These are phyloP conservation scores for Pantelozetes paolii DNA, from an alignment of 2,888 invertebrate genomes.

Conservation along the genomic window DNA sequence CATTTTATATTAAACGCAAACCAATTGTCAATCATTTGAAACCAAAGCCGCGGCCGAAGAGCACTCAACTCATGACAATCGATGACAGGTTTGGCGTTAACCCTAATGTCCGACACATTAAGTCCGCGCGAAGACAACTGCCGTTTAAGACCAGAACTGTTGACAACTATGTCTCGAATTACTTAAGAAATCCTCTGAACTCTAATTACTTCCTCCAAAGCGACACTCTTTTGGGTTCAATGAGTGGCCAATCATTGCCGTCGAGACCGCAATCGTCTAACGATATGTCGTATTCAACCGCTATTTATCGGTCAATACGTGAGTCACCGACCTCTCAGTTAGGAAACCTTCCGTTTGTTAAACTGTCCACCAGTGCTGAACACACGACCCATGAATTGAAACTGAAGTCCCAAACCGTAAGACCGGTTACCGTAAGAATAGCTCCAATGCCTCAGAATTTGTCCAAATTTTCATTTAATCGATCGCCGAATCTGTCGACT, in stretches of 20 bases:
- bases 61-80: neutral
- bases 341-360: conserved; percentile 15
- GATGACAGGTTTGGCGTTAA: neutral
- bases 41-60: neutral
- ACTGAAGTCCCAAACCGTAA: neutral
- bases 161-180: conserved; percentile 10
- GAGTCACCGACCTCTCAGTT: conserved; percentile 30
- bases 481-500: neutral
- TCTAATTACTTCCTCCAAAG: conserved; percentile 14
- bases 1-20: neutral
- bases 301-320: neutral
- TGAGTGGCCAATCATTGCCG: neutral
- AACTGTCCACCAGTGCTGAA: neutral
- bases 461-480: conserved; percentile 15
- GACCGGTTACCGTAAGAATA: conserved; percentile 19
- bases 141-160: neutral
- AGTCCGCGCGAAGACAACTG: conserved; percentile 7
- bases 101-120: neutral
- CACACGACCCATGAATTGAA: neutral
- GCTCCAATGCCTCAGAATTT: conserved; percentile 22
- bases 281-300: neutral
- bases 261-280: conserved; percentile 1
- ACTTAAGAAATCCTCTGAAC: neutral
- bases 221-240: neutral
- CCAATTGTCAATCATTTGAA: neutral